Evolutionary conservation across 2,888 invertebrate species (phyloP).

Genomic region (Lithophane ornitopus): DNA sequence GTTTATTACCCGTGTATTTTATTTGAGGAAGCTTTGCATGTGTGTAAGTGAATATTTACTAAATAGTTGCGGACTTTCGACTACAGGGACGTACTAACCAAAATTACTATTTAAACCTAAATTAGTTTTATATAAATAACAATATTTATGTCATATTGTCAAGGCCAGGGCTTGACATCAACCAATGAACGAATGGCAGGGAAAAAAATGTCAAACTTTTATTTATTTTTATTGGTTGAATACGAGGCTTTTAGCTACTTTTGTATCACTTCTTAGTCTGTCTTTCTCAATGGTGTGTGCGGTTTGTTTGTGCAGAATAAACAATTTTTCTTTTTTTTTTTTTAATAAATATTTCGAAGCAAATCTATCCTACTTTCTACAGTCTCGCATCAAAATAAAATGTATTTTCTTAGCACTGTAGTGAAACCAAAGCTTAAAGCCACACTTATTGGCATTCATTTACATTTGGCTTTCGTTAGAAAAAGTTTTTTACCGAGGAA

Average conservation of each 20-base stretch:
- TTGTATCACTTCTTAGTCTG: too few relatives aligned
- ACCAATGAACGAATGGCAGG: too few relatives aligned
- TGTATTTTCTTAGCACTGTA: background rate
- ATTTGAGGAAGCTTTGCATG: constrained; percentile 33
- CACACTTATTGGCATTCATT: constrained; percentile 40
- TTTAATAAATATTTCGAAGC: background rate
- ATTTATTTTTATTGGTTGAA: too few relatives aligned
- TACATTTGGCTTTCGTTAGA: constrained; percentile 45
- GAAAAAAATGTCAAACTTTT: too few relatives aligned
- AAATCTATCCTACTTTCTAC: background rate
- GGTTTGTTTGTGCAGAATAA: too few relatives aligned
- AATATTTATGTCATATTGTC: too few relatives aligned
- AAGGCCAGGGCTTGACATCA: too few relatives aligned
- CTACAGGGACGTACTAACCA: background rate
- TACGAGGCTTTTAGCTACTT: too few relatives aligned
- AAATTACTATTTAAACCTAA: background rate
- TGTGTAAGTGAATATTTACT: constrained; percentile 15
- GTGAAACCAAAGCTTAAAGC: constrained; percentile 22
- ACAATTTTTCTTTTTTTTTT: too few relatives aligned
- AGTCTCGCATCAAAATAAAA: background rate
- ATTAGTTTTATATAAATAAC: background rate
- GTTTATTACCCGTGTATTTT: constrained; percentile 40
- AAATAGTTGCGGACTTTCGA: background rate
- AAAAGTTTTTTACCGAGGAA: constrained; percentile 42
- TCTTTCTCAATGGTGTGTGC: too few relatives aligned